These are phyloP conservation scores for Bos taurus DNA, from an alignment of 2,113 vertebrate species.

Conservation along the genomic window ARS-UCD2.0 NC_037334.1:101643001-101643500, in stretches of 20 bases:
- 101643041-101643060: not conserved
- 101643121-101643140: not conserved
- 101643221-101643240: not conserved
- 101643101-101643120: not conserved
- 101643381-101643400: not conserved
- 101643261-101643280: not conserved
- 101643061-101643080: not conserved
- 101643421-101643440: slow-evolving; percentile 9
- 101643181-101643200: not conserved
- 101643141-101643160: not conserved
- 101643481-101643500: slow-evolving; percentile 22
- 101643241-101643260: not conserved
- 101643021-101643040: not conserved
- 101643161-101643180: not conserved
- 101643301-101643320: slow-evolving; percentile 2
- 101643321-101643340: not conserved
- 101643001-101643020: not conserved
- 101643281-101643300: not conserved
- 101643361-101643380: slow-evolving; percentile 35
- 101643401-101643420: not conserved
- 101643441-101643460: not conserved
- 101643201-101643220: not conserved
- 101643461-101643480: not conserved
- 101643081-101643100: not conserved
- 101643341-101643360: slow-evolving; percentile 18